phyloP scores from a whole-genome alignment of 92 coral and sea anemone species.

The Umimayanthus kanabou region DNA sequence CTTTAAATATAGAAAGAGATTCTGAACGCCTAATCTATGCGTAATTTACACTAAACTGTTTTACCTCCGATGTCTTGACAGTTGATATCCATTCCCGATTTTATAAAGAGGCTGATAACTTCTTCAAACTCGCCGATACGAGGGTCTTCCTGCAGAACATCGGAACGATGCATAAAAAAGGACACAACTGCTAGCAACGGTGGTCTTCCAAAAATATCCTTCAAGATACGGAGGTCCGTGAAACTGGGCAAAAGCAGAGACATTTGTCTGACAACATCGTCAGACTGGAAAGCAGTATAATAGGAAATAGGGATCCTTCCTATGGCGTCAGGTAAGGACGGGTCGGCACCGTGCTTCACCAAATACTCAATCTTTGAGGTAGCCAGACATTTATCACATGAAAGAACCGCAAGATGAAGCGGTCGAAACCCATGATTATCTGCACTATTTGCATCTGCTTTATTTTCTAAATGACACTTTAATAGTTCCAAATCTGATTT shows the following conservation, averaged over 20 bases:
- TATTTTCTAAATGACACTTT: neutral
- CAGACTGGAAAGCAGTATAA: constrained; percentile 16
- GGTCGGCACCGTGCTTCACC: constrained; percentile 32
- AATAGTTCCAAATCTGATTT: constrained; percentile 6
- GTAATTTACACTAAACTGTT: too few species aligned
- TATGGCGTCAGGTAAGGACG: constrained; percentile 6
- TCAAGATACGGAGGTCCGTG: neutral
- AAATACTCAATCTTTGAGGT: neutral
- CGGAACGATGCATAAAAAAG: constrained; percentile 9
- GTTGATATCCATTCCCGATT: constrained; percentile 9
- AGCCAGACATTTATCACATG: neutral
- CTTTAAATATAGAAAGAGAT: too few species aligned
- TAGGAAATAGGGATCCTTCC: constrained; percentile 24
- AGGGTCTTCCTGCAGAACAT: neutral
- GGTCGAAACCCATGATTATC: constrained; percentile 17
- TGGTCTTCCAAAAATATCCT: constrained; percentile 1
- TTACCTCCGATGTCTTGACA: constrained; percentile 11
- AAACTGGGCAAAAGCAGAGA: neutral
- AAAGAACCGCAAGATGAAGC: constrained; percentile 12
- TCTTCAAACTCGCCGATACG: neutral
- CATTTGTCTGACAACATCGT: neutral
- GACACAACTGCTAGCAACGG: neutral
- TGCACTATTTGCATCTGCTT: constrained; percentile 1
- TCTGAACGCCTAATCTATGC: too few species aligned
- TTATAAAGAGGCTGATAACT: neutral